Evolutionary conservation across 2,113 vertebrate species (phyloP).

Genomic region (Acanthisitta chloris): DNA sequence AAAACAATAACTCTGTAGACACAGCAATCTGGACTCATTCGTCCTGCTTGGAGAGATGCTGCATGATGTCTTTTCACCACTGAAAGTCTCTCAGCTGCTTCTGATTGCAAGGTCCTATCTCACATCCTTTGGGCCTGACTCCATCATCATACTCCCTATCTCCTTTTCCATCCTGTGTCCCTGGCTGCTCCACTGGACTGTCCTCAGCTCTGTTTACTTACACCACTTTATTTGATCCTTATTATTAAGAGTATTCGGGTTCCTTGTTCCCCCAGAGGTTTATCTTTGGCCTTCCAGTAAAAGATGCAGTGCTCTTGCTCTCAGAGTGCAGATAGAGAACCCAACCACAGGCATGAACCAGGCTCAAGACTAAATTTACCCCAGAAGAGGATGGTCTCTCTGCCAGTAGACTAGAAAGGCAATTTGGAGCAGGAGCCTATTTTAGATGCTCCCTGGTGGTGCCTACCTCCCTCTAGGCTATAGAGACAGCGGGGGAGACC

Average conservation of each 20-base stretch:
- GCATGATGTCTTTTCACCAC: not conserved
- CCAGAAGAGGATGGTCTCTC: not conserved
- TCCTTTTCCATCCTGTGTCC: not conserved
- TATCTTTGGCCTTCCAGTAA: not conserved
- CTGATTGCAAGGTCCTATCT: not conserved
- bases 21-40: constrained; percentile 1
- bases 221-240: not conserved
- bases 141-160: not conserved
- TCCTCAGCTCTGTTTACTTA: not conserved
- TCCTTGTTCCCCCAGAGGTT: not conserved
- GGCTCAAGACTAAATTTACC: not conserved
- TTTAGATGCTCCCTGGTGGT: not conserved
- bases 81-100: not conserved
- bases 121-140: not conserved
- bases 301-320: not conserved
- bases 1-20: constrained; percentile 15
- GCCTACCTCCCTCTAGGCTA: not conserved
- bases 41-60: not conserved
- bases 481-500: not conserved
- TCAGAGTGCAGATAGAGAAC: not conserved
- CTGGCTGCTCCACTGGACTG: not conserved
- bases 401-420: not conserved
- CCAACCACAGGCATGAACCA: not conserved
- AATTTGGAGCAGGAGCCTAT: not conserved
- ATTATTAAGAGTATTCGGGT: not conserved